Percentiles rank a stretch among this genome's conserved stretches.
Conservation (phyloP, 2,888 invertebrate species). For the Alviniconcha strummeri region DNA sequence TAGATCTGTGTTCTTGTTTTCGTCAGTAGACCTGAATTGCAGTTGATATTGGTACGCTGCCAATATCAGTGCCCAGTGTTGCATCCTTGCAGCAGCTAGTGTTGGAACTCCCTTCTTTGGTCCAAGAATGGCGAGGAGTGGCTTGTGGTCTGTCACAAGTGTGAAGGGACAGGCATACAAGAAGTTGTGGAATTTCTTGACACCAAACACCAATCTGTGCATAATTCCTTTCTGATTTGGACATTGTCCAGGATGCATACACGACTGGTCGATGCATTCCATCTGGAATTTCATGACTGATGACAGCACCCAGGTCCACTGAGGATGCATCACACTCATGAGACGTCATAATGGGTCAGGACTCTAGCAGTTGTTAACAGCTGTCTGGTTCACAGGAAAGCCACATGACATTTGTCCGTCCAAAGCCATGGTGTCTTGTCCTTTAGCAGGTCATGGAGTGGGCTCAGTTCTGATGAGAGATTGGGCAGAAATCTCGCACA, state of each 20-base stretch:
- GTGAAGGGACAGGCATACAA: constrained; percentile 72
- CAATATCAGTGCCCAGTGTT: constrained; percentile 58
- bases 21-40: constrained; percentile 54
- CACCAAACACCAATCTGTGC: constrained; percentile 63
- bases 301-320: constrained; percentile 60
- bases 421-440: constrained; percentile 10
- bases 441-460: constrained; percentile 50
- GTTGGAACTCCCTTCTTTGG: constrained; percentile 58
- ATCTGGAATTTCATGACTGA: constrained; percentile 53
- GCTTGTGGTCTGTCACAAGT: constrained; percentile 71
- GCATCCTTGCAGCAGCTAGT: no score
- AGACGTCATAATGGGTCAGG: constrained; percentile 55
- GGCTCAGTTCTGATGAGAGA: constrained; percentile 44
- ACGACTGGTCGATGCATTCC: constrained; percentile 70
- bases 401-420: constrained; percentile 21
- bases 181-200: constrained; percentile 64
- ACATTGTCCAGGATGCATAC: constrained; percentile 55
- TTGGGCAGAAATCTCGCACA: constrained; percentile 50
- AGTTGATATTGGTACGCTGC: constrained; percentile 67
- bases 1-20: constrained; percentile 66
- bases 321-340: constrained; percentile 71
- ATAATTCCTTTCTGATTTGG: constrained; percentile 67
- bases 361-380: constrained; percentile 40
- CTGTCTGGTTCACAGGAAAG: constrained; percentile 48
- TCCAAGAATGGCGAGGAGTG: constrained; percentile 69